phyloP scores from a whole-genome alignment of 2,113 vertebrate species.

The Grallaria varia region DNA sequence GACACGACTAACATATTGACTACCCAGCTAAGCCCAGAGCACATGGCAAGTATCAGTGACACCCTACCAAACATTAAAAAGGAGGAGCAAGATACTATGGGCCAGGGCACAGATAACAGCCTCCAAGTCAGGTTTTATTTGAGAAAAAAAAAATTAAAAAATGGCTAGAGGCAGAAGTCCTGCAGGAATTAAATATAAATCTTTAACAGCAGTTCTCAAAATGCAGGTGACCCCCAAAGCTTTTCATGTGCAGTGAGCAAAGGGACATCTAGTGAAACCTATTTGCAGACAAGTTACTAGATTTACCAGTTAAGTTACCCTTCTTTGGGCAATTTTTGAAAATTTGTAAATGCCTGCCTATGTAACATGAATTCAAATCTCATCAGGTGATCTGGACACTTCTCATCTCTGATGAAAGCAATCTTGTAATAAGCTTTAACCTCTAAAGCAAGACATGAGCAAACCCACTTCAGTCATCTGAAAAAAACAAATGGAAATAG shows the following conservation, averaged over 20 bases:
- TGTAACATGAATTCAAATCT: not conserved
- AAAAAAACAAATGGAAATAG: not conserved
- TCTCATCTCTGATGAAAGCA: not conserved
- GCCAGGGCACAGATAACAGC: not conserved
- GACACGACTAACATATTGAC: not conserved
- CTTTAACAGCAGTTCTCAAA: not conserved
- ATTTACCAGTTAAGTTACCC: not conserved
- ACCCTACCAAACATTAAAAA: not conserved
- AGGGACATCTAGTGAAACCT: not conserved
- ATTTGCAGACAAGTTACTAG: not conserved
- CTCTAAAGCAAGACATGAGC: not conserved
- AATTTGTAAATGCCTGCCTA: not conserved
- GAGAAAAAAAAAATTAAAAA: not conserved
- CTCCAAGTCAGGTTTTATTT: not conserved
- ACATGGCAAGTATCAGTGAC: constrained; percentile 20
- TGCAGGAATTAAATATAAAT: not conserved
- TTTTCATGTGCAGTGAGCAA: not conserved
- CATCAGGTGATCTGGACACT: not conserved
- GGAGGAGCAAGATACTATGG: not conserved
- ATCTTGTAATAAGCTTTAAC: not conserved
- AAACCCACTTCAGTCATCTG: not conserved
- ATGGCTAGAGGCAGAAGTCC: not conserved
- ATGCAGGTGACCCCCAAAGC: not conserved
- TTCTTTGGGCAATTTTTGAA: not conserved
- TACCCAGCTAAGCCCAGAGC: not conserved